phyloP scores from a whole-genome alignment of 2,113 vertebrate genomes.

The Bambusicola thoracicus region DNA sequence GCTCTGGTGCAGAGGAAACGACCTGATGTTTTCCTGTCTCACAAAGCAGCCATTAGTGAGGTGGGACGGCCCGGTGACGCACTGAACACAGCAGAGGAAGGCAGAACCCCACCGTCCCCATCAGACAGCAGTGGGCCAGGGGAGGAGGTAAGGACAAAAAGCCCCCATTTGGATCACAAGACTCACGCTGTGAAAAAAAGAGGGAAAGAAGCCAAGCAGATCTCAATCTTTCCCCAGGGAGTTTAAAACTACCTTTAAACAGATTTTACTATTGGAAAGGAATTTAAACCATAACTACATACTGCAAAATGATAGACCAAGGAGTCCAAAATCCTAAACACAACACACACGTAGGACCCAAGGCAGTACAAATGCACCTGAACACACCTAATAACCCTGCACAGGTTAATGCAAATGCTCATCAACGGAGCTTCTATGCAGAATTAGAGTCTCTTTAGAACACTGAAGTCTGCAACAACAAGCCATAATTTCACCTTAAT shows the following conservation, averaged over 20 bases:
- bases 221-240: not conserved
- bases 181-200: not conserved
- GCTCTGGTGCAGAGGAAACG: slow-evolving; percentile 75
- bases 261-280: not conserved
- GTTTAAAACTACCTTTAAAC: not conserved
- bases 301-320: not conserved
- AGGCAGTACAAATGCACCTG: not conserved
- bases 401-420: not conserved
- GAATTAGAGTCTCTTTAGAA: not conserved
- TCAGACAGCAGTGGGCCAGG: not conserved
- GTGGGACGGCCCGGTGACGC: slow-evolving; percentile 53
- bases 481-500: not conserved
- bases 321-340: not conserved
- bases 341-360: rapidly evolving
- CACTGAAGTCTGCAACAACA: not conserved
- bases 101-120: not conserved
- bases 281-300: not conserved
- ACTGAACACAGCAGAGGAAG: slow-evolving; percentile 49
- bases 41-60: slow-evolving; percentile 55
- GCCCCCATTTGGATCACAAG: not conserved
- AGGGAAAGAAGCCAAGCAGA: not conserved
- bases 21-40: slow-evolving; percentile 72
- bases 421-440: not conserved
- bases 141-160: slow-evolving; percentile 18
- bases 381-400: not conserved